A percentile compares a stretch with the other conserved stretches of the same genome.
Evolutionary conservation across 1,140 invertebrate genomes (phyloP).

Genomic region (Nomia melanderi): DNA sequence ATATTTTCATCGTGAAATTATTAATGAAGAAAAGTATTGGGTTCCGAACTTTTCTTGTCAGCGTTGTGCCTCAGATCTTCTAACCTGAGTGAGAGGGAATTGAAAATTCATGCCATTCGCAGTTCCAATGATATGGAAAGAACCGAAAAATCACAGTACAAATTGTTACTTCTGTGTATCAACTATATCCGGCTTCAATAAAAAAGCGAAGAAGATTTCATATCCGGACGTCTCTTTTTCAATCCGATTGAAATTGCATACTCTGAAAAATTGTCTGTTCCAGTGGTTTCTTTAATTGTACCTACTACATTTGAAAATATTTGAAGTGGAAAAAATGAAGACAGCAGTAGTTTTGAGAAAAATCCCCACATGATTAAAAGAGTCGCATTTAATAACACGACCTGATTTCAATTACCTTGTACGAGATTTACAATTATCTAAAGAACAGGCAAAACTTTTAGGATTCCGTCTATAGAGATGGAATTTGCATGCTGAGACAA

Average conservation of each 20-base stretch:
- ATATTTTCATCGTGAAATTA: background rate
- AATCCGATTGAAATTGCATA: too few species aligned
- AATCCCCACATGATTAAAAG: too few species aligned
- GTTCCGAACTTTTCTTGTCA: background rate
- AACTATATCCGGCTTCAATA: background rate
- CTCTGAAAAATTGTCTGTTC: too few species aligned
- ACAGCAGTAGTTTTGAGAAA: too few species aligned
- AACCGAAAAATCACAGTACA: background rate
- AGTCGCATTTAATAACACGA: slow-evolving; percentile 49
- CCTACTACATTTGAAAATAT: too few species aligned
- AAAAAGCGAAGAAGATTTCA: too few species aligned
- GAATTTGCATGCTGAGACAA: slow-evolving; percentile 1
- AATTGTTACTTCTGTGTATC: background rate
- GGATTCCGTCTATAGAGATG: slow-evolving; percentile 59
- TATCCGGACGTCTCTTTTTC: too few species aligned
- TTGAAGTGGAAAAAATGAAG: too few species aligned
- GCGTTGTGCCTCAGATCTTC: background rate
- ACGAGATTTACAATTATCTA: slow-evolving; percentile 61
- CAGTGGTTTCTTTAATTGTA: too few species aligned
- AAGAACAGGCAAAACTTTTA: slow-evolving; percentile 50
- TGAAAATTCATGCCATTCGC: background rate
- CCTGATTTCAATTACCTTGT: slow-evolving; percentile 68
- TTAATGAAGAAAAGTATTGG: background rate
- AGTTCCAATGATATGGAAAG: background rate
- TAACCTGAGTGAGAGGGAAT: background rate